A percentile compares a stretch with the other conserved stretches of the same genome.
Conservation (phyloP, 2,797 vertebrate genomes). For the Semaprochilodus insignis region DNA sequence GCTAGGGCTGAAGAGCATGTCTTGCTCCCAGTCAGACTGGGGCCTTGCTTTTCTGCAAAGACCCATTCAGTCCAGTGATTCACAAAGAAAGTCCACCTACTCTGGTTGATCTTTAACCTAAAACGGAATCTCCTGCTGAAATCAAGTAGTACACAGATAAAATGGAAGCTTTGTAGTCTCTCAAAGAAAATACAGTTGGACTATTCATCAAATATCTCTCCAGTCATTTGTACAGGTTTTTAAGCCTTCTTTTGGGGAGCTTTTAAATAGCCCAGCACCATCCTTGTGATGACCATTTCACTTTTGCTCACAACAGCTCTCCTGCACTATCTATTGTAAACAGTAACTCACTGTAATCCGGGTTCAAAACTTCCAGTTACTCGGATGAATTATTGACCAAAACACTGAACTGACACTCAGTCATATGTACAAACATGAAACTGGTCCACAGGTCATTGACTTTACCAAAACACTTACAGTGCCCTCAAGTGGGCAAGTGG, state of each 20-base stretch:
- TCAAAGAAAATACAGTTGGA: not conserved
- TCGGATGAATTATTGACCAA: not conserved
- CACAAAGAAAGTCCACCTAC: not conserved
- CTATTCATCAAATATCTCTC: not conserved
- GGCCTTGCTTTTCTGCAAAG: not conserved
- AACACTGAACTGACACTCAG: not conserved
- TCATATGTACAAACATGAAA: not conserved
- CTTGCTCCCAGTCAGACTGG: not conserved
- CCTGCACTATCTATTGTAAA: not conserved
- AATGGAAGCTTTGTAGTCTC: not conserved
- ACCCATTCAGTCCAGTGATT: constrained; percentile 11
- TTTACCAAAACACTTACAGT: constrained; percentile 6
- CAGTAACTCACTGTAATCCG: not conserved
- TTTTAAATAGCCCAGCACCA: too few relatives aligned
- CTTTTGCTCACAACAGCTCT: too few relatives aligned
- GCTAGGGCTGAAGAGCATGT: not conserved
- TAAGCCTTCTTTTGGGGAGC: too few relatives aligned
- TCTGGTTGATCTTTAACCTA: constrained; percentile 19
- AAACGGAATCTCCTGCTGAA: not conserved
- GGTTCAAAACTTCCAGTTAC: not conserved
- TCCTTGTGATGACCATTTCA: too few relatives aligned
- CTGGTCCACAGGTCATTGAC: not conserved
- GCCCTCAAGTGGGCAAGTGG: constrained; percentile 30
- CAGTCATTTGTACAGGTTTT: not conserved
- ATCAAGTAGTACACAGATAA: constrained; percentile 9